phyloP scores from a whole-genome alignment of 2,888 invertebrate genomes.

The Myathropa florea region DNA sequence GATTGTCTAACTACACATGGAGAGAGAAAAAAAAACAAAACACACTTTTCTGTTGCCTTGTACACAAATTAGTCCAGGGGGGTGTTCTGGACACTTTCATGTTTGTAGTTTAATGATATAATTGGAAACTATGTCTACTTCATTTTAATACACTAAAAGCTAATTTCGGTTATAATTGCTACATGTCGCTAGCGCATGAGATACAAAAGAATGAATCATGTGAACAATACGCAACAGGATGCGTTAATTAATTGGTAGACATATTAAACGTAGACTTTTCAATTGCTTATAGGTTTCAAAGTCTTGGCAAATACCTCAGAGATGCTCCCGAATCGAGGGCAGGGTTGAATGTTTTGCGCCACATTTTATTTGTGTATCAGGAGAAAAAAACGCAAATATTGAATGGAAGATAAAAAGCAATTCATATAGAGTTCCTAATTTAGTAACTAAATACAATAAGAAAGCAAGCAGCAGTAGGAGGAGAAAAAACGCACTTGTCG shows the following conservation, averaged over 20 bases:
- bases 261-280: slow-evolving; percentile 11
- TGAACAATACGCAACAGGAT: slow-evolving; percentile 62
- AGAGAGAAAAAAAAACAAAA: not conserved
- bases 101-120: slow-evolving; percentile 45
- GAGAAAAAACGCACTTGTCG: slow-evolving; percentile 49
- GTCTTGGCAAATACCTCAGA: slow-evolving; percentile 51
- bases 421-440: slow-evolving; percentile 66
- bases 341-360: slow-evolving; percentile 45
- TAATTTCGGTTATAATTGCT: slow-evolving; percentile 33
- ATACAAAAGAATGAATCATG: slow-evolving; percentile 46
- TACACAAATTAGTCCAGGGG: not conserved
- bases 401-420: slow-evolving; percentile 67
- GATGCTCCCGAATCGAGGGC: slow-evolving; percentile 57
- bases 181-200: slow-evolving; percentile 51
- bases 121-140: slow-evolving; percentile 57
- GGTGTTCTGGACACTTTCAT: not conserved
- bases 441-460: slow-evolving; percentile 62
- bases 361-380: slow-evolving; percentile 24
- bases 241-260: slow-evolving; percentile 65
- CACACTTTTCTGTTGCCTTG: not conserved
- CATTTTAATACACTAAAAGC: slow-evolving; percentile 48
- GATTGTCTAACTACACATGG: not conserved
- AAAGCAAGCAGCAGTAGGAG: not conserved
- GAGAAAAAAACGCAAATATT: slow-evolving; percentile 48
- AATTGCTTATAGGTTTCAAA: slow-evolving; percentile 2